Evolutionary conservation across 2,113 vertebrate genomes (phyloP).

Genomic region (Gadus macrocephalus): DNA sequence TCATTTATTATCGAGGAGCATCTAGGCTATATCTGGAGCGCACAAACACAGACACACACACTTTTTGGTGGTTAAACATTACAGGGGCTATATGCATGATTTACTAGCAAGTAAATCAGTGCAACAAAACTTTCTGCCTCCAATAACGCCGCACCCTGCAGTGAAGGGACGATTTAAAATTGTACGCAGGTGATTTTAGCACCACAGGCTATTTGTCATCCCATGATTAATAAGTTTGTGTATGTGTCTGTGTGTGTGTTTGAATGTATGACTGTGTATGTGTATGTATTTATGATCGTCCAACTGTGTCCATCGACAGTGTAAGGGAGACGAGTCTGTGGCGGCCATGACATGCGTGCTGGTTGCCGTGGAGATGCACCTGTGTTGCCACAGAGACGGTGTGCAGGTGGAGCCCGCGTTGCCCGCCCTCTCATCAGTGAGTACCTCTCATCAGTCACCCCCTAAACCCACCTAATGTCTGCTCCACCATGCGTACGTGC

Average conservation of each 20-base stretch:
- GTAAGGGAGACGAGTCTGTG: constrained; percentile 51
- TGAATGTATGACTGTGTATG: too few species aligned
- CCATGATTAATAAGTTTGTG: background rate
- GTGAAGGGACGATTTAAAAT: too few species aligned
- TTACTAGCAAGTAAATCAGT: constrained; percentile 15
- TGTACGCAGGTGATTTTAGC: background rate
- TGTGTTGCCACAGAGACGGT: constrained; percentile 75
- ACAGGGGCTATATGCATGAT: constrained; percentile 23
- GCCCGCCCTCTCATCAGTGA: constrained; percentile 76
- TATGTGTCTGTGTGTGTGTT: background rate
- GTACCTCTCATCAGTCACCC: constrained; percentile 23
- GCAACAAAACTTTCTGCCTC: too few species aligned
- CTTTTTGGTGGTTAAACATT: constrained; percentile 8
- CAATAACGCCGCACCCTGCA: too few species aligned
- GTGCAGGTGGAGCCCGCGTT: constrained; percentile 79
- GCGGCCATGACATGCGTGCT: constrained; percentile 68
- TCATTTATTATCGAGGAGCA: constrained; percentile 39
- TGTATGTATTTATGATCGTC: background rate
- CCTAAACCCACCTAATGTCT: background rate
- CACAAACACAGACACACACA: background rate
- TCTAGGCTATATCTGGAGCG: constrained; percentile 24
- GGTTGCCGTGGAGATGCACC: constrained; percentile 83
- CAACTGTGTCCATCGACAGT: constrained; percentile 47
- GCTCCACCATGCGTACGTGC: too few species aligned
- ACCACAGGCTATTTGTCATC: background rate